These are phyloP conservation scores for Ceratotherium simum DNA, from an alignment of 2,113 vertebrate species.

Conservation along the genomic window DNA sequence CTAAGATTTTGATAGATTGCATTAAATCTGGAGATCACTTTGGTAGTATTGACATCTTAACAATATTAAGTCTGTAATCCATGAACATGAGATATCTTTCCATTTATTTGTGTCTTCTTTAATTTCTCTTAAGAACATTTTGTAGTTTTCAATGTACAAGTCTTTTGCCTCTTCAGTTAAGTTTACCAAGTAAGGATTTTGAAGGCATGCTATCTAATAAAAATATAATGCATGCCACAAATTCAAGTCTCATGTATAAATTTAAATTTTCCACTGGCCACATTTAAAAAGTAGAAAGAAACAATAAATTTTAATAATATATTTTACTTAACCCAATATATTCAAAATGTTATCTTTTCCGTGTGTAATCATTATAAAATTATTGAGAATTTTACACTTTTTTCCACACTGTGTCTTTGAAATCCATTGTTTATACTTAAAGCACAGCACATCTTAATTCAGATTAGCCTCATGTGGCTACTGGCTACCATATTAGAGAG, in stretches of 20 bases:
- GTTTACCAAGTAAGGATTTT: background rate
- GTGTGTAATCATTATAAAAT: background rate
- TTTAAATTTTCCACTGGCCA: background rate
- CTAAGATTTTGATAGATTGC: background rate
- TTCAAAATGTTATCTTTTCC: background rate
- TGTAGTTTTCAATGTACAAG: background rate
- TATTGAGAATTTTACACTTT: background rate
- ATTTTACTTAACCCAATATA: background rate
- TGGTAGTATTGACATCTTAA: background rate
- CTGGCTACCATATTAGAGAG: background rate
- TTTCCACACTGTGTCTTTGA: background rate
- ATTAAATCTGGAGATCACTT: background rate
- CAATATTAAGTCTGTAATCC: background rate
- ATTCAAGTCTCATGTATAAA: background rate
- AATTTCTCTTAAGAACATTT: slow-evolving; percentile 31
- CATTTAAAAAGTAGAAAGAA: background rate
- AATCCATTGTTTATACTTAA: background rate
- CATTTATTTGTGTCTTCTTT: slow-evolving; percentile 6
- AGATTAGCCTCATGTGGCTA: background rate
- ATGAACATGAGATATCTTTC: background rate
- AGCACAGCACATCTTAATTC: background rate
- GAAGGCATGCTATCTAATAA: background rate
- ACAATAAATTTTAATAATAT: background rate
- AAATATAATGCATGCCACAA: background rate
- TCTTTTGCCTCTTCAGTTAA: slow-evolving; percentile 13